A percentile compares a stretch with the other conserved stretches of the same genome.
Evolutionary conservation across 2,888 invertebrate species (phyloP).

Genomic region (Habroteleia sp.): DNA sequence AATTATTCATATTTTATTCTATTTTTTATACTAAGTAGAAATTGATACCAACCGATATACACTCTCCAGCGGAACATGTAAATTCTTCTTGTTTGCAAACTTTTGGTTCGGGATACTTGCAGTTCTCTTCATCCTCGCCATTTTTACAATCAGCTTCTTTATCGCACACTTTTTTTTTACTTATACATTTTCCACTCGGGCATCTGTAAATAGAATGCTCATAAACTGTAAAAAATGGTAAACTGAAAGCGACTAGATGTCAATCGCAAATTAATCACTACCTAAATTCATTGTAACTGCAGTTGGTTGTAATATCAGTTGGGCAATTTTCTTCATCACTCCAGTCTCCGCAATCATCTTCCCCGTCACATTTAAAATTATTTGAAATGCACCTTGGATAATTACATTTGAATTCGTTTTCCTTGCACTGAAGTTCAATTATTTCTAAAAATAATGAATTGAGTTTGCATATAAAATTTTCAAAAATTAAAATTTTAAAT

Average conservation of each 20-base stretch:
- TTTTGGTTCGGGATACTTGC: slow-evolving; percentile 83
- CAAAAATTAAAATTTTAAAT: background rate
- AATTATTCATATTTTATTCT: too few relatives aligned
- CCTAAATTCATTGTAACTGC: slow-evolving; percentile 88
- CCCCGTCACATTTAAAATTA: slow-evolving; percentile 91
- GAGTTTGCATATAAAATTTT: too few relatives aligned
- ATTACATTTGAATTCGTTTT: slow-evolving; percentile 88
- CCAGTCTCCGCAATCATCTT: slow-evolving; percentile 94
- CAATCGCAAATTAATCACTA: slow-evolving; percentile 79
- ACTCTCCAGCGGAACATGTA: slow-evolving; percentile 87
- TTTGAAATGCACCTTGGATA: slow-evolving; percentile 88
- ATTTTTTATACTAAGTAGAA: too few relatives aligned
- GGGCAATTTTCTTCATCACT: slow-evolving; percentile 90
- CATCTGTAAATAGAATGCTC: slow-evolving; percentile 82
- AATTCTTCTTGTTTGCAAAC: slow-evolving; percentile 87
- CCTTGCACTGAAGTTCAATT: slow-evolving; percentile 83
- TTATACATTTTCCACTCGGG: slow-evolving; percentile 89
- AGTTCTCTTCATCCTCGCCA: slow-evolving; percentile 89
- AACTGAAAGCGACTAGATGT: too few relatives aligned
- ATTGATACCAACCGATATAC: slow-evolving; percentile 85
- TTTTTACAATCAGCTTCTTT: slow-evolving; percentile 90
- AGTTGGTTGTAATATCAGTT: slow-evolving; percentile 84
- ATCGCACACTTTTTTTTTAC: slow-evolving; percentile 89
- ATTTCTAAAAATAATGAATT: slow-evolving; percentile 67
- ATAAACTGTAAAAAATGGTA: too few relatives aligned